Conservation (phyloP, 1,140 invertebrate species). For the Geopemphigus sp. region DNA sequence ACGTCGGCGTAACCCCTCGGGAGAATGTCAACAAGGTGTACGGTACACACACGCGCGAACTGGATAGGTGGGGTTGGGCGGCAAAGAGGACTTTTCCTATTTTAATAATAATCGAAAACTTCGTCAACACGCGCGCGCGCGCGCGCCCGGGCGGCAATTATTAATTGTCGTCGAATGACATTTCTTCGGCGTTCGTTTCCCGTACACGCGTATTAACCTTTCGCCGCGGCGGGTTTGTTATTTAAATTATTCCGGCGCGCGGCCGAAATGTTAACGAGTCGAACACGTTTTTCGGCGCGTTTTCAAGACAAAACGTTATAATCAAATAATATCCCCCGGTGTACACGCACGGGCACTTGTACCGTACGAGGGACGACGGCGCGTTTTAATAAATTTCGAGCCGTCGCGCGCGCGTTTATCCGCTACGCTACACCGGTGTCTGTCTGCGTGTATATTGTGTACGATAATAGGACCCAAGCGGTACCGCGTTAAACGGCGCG, state of each 20-base stretch:
- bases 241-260: neutral
- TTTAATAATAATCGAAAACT: slow-evolving; percentile 27
- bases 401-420: neutral
- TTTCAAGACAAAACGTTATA: slow-evolving; percentile 23
- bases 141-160: neutral
- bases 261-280: slow-evolving; percentile 46
- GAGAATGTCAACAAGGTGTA: slow-evolving; percentile 16
- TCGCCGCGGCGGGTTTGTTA: neutral
- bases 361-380: neutral
- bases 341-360: too few species aligned
- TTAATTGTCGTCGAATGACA: slow-evolving; percentile 46
- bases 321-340: too few species aligned
- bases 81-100: neutral
- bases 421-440: too few species aligned
- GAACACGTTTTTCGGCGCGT: slow-evolving; percentile 24
- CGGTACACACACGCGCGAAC: neutral
- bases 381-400: slow-evolving; percentile 15
- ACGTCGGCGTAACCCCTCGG: neutral
- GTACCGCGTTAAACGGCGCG: slow-evolving; percentile 11
- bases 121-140: neutral
- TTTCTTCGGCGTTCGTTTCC: slow-evolving; percentile 25
- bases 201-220: slow-evolving; percentile 42
- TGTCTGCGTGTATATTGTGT: too few species aligned
- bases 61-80: too few species aligned
- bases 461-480: slow-evolving; percentile 19